Evolutionary conservation across 2,888 invertebrate genomes (phyloP), one percentile per base, ranked within the genome.

Genomic region (Macropis europaea): DNA sequence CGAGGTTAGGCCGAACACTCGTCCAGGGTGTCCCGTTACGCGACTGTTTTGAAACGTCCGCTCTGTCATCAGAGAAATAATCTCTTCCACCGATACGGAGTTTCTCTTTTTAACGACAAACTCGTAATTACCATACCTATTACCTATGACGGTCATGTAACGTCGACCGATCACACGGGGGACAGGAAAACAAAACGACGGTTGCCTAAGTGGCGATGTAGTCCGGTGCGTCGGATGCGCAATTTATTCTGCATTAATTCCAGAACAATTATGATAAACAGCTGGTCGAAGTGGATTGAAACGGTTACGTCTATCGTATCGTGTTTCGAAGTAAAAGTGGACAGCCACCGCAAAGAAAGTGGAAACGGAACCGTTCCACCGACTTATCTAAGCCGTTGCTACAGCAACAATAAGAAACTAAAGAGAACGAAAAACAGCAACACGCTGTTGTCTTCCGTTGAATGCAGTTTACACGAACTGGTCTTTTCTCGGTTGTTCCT

Each of bases 21-120:
- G 19, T 61, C 19, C 40, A 17, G 9, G 54, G 17, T 73, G 28
- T 77, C 69, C 83, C 79, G 81, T 83, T 83, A 82, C 36, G 9
- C 53, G 53, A 59, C 47, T 42, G 42, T 43, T 64, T 71, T 9
- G 26, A 22, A 24, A 28, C 38, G 36, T 13, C 60, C 56, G 40
- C 32, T 71, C 15, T 26, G 53, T n/a, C 63, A 36, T 64, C 22
- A 5, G 3, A 30, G 34, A 26, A 77, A 62, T 62, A 62, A 77
- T 40, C 22, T 22, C 61, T 53, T 6, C 4, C 19, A 3, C 11
- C 36, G 47, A 67, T 53, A 59, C 30, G 22, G 34, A n/a, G 47
- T 59, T 48, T 54, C 60, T 43, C 30, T 45, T 30, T 15, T 45
- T 56, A 38, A 30, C 42, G 11, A 15, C 50, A 32, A 34, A 66